phyloP scores from a whole-genome alignment of 2,888 invertebrate genomes.

The Drosophila picticornis region DNA sequence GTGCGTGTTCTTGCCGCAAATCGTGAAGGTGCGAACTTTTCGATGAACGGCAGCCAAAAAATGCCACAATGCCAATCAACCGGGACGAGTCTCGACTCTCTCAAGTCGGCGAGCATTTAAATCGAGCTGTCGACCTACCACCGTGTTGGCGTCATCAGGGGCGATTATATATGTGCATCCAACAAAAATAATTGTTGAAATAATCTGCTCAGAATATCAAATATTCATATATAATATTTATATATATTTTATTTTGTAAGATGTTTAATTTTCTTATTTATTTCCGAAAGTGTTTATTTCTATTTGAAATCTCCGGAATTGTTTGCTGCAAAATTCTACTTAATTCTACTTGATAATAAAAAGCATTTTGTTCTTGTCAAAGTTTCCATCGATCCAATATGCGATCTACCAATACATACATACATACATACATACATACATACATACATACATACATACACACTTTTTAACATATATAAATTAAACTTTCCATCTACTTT shows the following conservation, averaged over 20 bases:
- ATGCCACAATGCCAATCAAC: constrained; percentile 55
- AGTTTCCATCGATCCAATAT: neutral
- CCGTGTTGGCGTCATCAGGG: neutral
- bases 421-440: too few relatives aligned
- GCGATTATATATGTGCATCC: neutral
- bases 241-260: neutral
- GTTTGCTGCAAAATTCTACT: neutral
- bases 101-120: constrained; percentile 1
- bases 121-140: constrained; percentile 7
- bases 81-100: constrained; percentile 2
- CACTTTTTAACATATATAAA: neutral
- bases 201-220: neutral
- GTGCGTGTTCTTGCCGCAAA: constrained; percentile 36
- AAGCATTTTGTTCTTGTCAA: neutral
- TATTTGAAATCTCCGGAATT: neutral
- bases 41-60: constrained; percentile 55
- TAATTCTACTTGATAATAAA: neutral
- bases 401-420: neutral
- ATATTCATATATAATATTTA: neutral
- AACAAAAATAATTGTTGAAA: neutral
- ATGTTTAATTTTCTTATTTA: neutral
- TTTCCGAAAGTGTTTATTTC: neutral
- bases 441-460: too few relatives aligned
- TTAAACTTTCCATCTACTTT: neutral
- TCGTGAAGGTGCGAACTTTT: constrained; percentile 45